phyloP scores from a whole-genome alignment of 2,113 vertebrate genomes.

The Spheniscus mendiculus region DNA sequence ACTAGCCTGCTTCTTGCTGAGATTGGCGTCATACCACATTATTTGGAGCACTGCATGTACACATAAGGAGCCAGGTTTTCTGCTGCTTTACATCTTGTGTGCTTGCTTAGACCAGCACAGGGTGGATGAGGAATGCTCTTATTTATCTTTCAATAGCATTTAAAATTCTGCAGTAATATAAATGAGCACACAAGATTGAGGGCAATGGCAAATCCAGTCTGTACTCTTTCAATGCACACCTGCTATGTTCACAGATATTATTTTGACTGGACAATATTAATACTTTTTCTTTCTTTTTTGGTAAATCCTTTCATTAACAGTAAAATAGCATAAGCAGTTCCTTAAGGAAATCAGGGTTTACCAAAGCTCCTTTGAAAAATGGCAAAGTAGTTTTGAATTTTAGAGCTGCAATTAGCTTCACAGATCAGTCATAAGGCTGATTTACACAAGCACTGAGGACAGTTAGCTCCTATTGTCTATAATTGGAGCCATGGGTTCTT shows the following conservation, averaged over 20 bases:
- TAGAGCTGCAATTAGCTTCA: conserved; percentile 6
- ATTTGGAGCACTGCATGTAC: background rate
- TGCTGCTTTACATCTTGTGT: background rate
- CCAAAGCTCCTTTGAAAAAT: conserved; percentile 15
- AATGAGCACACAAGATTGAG: background rate
- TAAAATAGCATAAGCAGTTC: background rate
- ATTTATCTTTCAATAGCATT: background rate
- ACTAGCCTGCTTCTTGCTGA: background rate
- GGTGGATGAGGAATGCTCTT: background rate
- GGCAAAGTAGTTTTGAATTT: conserved; percentile 14
- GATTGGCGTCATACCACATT: background rate
- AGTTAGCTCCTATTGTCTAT: background rate
- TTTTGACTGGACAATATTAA: background rate
- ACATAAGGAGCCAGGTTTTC: background rate
- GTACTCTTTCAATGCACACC: background rate
- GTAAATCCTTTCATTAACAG: background rate
- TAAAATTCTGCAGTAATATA: background rate
- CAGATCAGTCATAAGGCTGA: conserved; percentile 2
- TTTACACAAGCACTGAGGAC: background rate
- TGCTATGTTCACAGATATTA: background rate
- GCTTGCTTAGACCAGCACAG: background rate
- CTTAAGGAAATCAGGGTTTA: background rate
- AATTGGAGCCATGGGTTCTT: background rate
- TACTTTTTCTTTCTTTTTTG: background rate
- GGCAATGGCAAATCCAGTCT: background rate